Evolutionary conservation across 2,797 vertebrate species (phyloP).

Genomic region (Phoebastria nigripes): DNA sequence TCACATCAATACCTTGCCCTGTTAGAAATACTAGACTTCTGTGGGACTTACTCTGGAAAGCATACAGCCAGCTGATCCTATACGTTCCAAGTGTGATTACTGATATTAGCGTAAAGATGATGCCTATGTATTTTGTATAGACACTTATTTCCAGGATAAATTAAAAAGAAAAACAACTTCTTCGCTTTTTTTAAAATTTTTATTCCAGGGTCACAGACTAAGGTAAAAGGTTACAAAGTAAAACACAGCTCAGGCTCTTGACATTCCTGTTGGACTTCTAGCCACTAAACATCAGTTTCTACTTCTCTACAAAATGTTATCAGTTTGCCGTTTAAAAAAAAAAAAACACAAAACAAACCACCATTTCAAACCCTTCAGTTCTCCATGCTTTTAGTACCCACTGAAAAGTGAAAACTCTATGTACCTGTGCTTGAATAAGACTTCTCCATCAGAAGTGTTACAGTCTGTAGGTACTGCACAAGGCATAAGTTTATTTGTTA

Average conservation of each 20-base stretch:
- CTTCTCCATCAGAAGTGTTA: not conserved
- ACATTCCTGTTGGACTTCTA: not conserved
- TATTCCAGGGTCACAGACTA: constrained; percentile 22
- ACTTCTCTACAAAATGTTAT: not conserved
- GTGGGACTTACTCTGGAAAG: not conserved
- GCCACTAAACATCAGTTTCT: not conserved
- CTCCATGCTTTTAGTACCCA: not conserved
- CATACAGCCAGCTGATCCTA: not conserved
- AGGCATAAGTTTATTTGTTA: not conserved
- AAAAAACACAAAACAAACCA: not conserved
- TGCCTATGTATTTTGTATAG: not conserved
- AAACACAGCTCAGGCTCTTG: not conserved
- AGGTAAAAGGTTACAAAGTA: not conserved
- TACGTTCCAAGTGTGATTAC: not conserved
- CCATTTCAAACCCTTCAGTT: not conserved
- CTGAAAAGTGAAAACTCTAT: not conserved
- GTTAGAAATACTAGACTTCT: not conserved
- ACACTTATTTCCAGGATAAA: not conserved
- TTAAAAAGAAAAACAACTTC: not conserved
- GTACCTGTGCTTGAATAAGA: not conserved
- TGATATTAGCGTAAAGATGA: fast-evolving
- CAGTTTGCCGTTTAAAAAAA: not conserved
- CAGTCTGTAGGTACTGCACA: not conserved
- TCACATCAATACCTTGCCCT: not conserved
- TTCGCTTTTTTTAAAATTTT: not conserved